phyloP scores from a whole-genome alignment of 2,888 invertebrate species.

The Parnassius smintheus region DNA sequence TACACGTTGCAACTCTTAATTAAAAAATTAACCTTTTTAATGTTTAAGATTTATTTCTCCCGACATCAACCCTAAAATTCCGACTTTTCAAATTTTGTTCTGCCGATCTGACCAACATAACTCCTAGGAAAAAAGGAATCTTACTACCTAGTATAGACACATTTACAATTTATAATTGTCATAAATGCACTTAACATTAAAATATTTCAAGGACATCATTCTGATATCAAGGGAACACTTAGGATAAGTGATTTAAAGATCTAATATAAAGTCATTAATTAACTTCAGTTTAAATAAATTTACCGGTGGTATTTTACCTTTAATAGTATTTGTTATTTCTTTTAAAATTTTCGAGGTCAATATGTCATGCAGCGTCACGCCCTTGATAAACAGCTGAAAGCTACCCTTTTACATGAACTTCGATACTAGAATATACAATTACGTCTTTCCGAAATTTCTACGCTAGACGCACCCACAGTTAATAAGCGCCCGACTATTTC shows the following conservation, averaged over 20 bases:
- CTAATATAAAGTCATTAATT: conserved; percentile 8
- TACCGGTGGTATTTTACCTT: neutral
- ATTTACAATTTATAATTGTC: too few relatives aligned
- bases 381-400: conserved; percentile 28
- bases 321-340: conserved; percentile 1
- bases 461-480: neutral
- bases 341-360: conserved; percentile 41
- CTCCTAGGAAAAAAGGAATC: too few relatives aligned
- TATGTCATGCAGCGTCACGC: conserved; percentile 56
- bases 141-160: too few relatives aligned
- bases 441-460: conserved; percentile 1
- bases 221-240: conserved; percentile 5
- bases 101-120: too few relatives aligned
- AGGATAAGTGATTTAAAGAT: conserved; percentile 9
- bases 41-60: too few relatives aligned
- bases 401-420: conserved; percentile 34
- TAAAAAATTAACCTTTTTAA: too few relatives aligned
- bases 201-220: conserved; percentile 11
- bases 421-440: conserved; percentile 28
- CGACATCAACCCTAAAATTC: too few relatives aligned
- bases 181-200: neutral
- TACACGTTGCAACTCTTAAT: too few relatives aligned
- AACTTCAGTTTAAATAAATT: neutral
- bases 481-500: neutral
- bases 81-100: too few relatives aligned